These are phyloP conservation scores for Trissonchulus sp. DNA, from an alignment of 2,888 invertebrate species.

Conservation along the genomic window DNA sequence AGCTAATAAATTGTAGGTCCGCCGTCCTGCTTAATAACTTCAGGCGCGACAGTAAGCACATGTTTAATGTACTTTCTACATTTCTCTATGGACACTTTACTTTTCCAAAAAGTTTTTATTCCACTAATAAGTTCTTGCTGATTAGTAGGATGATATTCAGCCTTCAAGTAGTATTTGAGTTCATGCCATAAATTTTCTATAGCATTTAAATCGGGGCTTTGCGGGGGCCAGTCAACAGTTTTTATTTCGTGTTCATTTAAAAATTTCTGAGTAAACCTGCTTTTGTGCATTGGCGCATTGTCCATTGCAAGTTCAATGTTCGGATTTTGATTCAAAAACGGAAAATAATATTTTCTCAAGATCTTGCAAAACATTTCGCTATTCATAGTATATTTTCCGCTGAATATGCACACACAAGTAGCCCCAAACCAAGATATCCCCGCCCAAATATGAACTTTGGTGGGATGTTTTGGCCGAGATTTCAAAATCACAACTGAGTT, in stretches of 20 bases:
- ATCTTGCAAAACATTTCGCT: background rate
- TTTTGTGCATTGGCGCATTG: background rate
- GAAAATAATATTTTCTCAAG: background rate
- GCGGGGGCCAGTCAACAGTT: background rate
- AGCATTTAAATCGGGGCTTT: background rate
- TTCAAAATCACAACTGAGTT: background rate
- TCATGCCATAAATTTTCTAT: background rate
- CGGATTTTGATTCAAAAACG: background rate
- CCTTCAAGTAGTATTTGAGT: background rate
- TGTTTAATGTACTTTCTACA: background rate
- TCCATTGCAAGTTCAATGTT: background rate
- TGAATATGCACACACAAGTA: background rate
- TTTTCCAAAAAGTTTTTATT: background rate
- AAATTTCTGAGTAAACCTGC: background rate
- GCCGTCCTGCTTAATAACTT: background rate
- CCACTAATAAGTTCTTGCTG: background rate
- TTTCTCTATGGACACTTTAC: background rate
- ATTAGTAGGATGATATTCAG: background rate
- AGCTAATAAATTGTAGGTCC: background rate
- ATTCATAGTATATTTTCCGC: background rate
- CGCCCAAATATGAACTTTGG: background rate
- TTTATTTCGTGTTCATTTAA: background rate
- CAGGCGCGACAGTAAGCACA: background rate
- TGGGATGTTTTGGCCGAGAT: background rate
- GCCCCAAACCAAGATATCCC: background rate